Base-by-base conservation (phyloP, 2,888 invertebrate species). In the Andrena flavipes region DNA sequence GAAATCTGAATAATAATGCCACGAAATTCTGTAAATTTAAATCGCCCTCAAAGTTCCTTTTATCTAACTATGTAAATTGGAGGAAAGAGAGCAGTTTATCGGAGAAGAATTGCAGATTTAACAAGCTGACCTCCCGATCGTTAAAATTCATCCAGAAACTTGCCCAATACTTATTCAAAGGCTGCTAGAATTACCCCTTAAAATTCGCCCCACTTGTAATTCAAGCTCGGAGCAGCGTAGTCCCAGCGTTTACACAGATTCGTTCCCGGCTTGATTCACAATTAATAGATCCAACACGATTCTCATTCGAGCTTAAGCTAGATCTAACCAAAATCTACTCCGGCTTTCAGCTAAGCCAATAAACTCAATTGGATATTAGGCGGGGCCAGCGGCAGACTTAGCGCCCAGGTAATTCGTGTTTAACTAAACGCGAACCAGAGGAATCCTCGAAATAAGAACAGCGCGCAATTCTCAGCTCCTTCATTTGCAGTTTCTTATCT, bases 291-390 rank as follows among this genome's bases (percentile, higher is more conserved):
- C 48, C 42, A 71, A 62, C 71, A 10, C 60, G 77, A 77, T 67
- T 67, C 70, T 54, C 70, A 35, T 67, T 54, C 49, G 10, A 72
- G 65, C 64, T 67, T 67, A 63, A 51, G 59, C 65, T 16, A 54
- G 54, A 74, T 80, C 54, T 74, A 67, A 75, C 70, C 51, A 62
- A 80, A 80, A 67, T 63, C 81, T 62, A 67, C 70, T 67, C 20
- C 8, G 60, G 73, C 71, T 60, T 74, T 62, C 70, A 16, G 51
- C 60, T 75, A 71, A 75, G 67, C 65, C 65, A 80, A 74, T 80
- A 80, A 71, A 75, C 80, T 80, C 69, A 49, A 74, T 75, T 75
- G 70, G 80, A 82, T 74, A 75, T 82, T 80, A 82, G 67, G 33
- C 70, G 74, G 70, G 33, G 2, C 23, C 16, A 10, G 20, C 74